These are phyloP conservation scores for Actinia tenebrosa DNA, from an alignment of 64 coral and sea anemone species.

Conservation along the genomic window DNA sequence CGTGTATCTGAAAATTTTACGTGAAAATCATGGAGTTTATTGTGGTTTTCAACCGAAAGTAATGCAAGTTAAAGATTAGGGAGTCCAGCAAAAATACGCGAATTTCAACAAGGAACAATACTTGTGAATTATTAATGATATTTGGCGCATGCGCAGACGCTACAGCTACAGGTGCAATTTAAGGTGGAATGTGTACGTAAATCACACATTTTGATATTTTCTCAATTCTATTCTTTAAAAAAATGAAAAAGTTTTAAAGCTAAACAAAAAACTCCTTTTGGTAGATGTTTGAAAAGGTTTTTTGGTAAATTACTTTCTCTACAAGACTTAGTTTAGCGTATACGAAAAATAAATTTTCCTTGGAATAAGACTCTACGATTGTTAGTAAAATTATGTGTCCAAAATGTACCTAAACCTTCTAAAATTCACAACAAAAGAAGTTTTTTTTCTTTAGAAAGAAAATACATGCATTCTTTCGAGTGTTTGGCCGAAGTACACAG, in stretches of 20 bases:
- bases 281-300: background rate
- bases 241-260: background rate
- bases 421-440: background rate
- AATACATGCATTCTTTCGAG: background rate
- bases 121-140: conserved; percentile 4
- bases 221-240: background rate
- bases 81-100: conserved; percentile 4
- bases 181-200: conserved; percentile 10
- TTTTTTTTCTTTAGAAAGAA: background rate
- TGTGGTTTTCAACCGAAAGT: background rate
- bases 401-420: background rate
- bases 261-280: background rate
- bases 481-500: background rate
- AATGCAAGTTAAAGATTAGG: background rate
- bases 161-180: background rate
- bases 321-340: background rate
- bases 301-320: background rate
- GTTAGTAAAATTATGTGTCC: background rate
- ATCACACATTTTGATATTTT: conserved; percentile 6
- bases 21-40: background rate
- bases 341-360: background rate
- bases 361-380: background rate
- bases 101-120: background rate
- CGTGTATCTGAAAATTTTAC: background rate
- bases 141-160: background rate